Conservation (phyloP, 2,113 vertebrate species). For the Caracal caracal region DNA sequence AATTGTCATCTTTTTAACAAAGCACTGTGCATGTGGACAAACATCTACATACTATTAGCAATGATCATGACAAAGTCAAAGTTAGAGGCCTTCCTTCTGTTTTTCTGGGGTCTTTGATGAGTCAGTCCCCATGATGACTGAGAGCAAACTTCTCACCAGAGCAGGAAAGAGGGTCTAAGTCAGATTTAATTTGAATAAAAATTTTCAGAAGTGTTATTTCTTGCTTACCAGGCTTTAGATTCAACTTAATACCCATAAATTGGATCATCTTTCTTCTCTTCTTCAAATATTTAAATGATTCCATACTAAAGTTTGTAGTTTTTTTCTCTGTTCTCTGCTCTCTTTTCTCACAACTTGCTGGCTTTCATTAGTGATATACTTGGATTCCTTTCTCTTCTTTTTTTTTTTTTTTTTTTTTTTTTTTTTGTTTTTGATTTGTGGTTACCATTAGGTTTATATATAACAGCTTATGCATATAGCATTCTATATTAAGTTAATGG, state of each 20-base stretch:
- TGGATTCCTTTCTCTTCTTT: too few species aligned
- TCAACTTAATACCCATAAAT: not conserved
- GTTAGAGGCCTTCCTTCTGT: not conserved
- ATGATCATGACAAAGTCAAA: not conserved
- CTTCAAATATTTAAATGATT: not conserved
- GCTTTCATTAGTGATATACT: too few species aligned
- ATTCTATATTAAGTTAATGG: too few species aligned
- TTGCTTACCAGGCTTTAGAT: not conserved
- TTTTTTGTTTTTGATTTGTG: too few species aligned
- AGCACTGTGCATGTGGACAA: not conserved
- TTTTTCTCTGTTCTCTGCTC: too few species aligned
- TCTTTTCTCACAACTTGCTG: too few species aligned
- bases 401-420: too few species aligned
- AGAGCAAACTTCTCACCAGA: not conserved
- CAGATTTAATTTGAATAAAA: not conserved
- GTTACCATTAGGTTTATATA: too few species aligned
- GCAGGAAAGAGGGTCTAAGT: not conserved
- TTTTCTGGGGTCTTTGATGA: not conserved
- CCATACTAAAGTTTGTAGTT: not conserved
- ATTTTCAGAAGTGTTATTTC: not conserved
- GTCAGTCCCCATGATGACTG: not conserved
- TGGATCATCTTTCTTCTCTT: not conserved
- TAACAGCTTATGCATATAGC: too few species aligned
- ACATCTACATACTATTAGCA: not conserved
- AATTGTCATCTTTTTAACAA: not conserved